A percentile compares a stretch with the other conserved stretches of the same genome.
Conservation (phyloP, 2,888 invertebrate genomes). For the Brachylomia viminalis region DNA sequence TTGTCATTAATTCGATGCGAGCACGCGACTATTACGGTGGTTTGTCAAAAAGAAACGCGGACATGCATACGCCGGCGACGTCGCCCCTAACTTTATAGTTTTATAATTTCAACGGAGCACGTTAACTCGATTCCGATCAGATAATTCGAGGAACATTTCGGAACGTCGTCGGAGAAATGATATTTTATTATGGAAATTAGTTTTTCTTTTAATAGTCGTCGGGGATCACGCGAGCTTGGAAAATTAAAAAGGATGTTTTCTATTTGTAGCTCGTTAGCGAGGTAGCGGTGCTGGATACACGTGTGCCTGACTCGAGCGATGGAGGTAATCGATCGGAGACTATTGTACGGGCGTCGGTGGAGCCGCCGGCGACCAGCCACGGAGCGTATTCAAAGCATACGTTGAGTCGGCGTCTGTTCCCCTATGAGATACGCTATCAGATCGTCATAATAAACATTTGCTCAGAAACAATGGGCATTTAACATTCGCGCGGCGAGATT, state of each 20-base stretch:
- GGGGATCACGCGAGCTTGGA: constrained; percentile 83
- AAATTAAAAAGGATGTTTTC: constrained; percentile 83
- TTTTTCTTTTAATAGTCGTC: constrained; percentile 87
- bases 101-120: constrained; percentile 87
- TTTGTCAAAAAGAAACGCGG: constrained; percentile 87
- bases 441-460: constrained; percentile 90
- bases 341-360: constrained; percentile 77
- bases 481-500: constrained; percentile 81
- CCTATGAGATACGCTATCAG: constrained; percentile 87
- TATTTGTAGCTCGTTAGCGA: constrained; percentile 82
- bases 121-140: constrained; percentile 88
- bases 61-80: constrained; percentile 86
- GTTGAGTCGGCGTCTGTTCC: constrained; percentile 84
- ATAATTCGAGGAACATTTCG: constrained; percentile 80
- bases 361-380: constrained; percentile 66
- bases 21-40: constrained; percentile 88
- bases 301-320: constrained; percentile 71
- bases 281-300: constrained; percentile 65
- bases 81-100: constrained; percentile 88
- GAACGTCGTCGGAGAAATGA: constrained; percentile 73
- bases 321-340: constrained; percentile 85
- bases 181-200: constrained; percentile 89
- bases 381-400: constrained; percentile 83
- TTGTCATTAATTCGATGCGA: constrained; percentile 87
- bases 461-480: constrained; percentile 86